Conservation (phyloP, 2,797 vertebrate genomes). For the Mormyrus hasselquistii region DNA sequence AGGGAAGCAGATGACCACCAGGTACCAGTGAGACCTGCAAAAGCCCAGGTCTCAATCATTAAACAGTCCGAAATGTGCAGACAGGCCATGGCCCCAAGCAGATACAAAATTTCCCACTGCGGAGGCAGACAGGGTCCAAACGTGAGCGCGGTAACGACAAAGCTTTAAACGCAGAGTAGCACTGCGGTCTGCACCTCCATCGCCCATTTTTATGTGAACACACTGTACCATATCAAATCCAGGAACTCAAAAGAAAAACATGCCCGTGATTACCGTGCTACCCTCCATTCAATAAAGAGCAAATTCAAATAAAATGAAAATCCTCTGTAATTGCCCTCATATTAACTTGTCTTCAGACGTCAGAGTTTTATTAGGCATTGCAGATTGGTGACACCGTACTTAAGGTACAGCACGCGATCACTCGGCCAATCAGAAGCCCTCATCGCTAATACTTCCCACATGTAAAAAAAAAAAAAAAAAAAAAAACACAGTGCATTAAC, state of each 20-base stretch:
- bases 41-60: background rate
- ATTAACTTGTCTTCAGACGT: background rate
- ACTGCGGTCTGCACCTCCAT: background rate
- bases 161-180: background rate
- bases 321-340: background rate
- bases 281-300: background rate
- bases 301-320: background rate
- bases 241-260: constrained; percentile 12
- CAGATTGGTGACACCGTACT: background rate
- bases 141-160: background rate
- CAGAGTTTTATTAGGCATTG: background rate
- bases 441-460: background rate
- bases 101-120: background rate
- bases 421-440: background rate
- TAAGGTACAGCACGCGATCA: background rate
- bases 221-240: constrained; percentile 3
- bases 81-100: background rate
- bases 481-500: background rate
- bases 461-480: background rate
- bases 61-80: background rate
- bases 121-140: background rate
- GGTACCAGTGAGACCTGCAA: constrained; percentile 85
- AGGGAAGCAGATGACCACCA: constrained; percentile 90
- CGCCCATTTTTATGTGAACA: constrained; percentile 24
- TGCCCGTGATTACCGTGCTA: background rate